A percentile compares a stretch with the other conserved stretches of the same genome.
These are phyloP conservation scores for Drosophila atripex DNA, from an alignment of 2,888 invertebrate species.

Conservation along the genomic window DNA sequence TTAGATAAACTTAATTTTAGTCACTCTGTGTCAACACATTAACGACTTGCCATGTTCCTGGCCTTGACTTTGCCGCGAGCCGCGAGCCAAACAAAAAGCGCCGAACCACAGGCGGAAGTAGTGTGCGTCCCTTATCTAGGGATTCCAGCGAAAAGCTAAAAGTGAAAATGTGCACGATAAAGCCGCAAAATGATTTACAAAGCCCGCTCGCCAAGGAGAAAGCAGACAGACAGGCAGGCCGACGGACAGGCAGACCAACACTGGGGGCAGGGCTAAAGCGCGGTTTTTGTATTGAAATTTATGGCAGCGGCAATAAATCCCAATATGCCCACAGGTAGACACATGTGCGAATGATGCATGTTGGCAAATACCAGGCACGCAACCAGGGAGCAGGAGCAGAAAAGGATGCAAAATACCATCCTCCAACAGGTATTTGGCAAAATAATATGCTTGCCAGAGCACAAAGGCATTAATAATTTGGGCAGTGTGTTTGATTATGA, in stretches of 20 bases:
- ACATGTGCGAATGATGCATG: slow-evolving; percentile 33
- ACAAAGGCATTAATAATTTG: neutral
- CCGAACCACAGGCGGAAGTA: slow-evolving; percentile 57
- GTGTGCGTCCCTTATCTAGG: slow-evolving; percentile 39
- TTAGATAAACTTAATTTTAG: slow-evolving; percentile 80
- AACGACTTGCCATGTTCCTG: slow-evolving; percentile 17
- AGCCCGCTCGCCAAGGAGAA: slow-evolving; percentile 42
- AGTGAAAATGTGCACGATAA: slow-evolving; percentile 69
- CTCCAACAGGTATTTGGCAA: neutral
- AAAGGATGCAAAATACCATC: slow-evolving; percentile 16
- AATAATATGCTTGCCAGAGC: neutral
- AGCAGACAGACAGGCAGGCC: slow-evolving; percentile 8
- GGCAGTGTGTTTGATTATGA: neutral
- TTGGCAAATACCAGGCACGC: slow-evolving; percentile 29
- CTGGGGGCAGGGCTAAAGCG: slow-evolving; percentile 42
- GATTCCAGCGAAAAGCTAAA: slow-evolving; percentile 57
- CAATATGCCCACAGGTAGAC: slow-evolving; percentile 30
- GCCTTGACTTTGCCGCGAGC: slow-evolving; percentile 68
- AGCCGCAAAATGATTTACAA: slow-evolving; percentile 70
- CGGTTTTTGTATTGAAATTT: slow-evolving; percentile 64
- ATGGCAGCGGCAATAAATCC: slow-evolving; percentile 69
- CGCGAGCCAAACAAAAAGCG: slow-evolving; percentile 11
- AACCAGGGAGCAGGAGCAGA: slow-evolving; percentile 12
- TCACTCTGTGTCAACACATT: slow-evolving; percentile 49
- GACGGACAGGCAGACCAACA: slow-evolving; percentile 5